phyloP scores from a whole-genome alignment of 2,888 invertebrate genomes.

The Anthrax anthrax region DNA sequence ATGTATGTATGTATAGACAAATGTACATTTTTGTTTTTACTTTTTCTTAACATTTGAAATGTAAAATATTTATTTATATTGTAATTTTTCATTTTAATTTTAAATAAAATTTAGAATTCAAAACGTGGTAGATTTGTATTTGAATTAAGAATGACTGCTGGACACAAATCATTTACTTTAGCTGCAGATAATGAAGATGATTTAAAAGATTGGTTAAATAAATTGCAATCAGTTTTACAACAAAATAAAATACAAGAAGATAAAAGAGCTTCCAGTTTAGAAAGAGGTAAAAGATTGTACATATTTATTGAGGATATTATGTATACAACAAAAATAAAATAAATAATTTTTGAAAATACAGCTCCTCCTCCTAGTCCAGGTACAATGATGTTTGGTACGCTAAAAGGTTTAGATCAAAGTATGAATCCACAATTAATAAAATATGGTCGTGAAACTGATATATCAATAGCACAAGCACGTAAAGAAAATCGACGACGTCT shows the following conservation, averaged over 20 bases:
- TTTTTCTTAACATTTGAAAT: background rate
- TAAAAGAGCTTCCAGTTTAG: slow-evolving; percentile 53
- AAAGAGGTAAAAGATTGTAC: slow-evolving; percentile 37
- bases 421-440: slow-evolving; percentile 84
- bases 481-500: slow-evolving; percentile 67
- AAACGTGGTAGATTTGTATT: slow-evolving; percentile 77
- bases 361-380: slow-evolving; percentile 45
- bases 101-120: slow-evolving; percentile 61
- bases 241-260: slow-evolving; percentile 68
- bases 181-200: slow-evolving; percentile 79
- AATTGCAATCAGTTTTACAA: slow-evolving; percentile 68
- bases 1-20: no score
- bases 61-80: background rate
- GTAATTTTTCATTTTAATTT: slow-evolving; percentile 10
- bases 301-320: background rate
- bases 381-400: slow-evolving; percentile 58
- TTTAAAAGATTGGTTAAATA: slow-evolving; percentile 65
- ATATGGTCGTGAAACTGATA: slow-evolving; percentile 82
- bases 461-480: slow-evolving; percentile 66
- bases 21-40: slow-evolving; percentile 2
- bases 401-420: slow-evolving; percentile 78
- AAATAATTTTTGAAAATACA: slow-evolving; percentile 11
- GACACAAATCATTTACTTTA: slow-evolving; percentile 72
- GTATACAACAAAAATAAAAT: background rate
- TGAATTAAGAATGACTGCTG: slow-evolving; percentile 73